Evolutionary conservation across 2,113 vertebrate genomes (phyloP), one percentile per base, ranked within the genome.

Genomic region (Larimichthys crocea): DNA sequence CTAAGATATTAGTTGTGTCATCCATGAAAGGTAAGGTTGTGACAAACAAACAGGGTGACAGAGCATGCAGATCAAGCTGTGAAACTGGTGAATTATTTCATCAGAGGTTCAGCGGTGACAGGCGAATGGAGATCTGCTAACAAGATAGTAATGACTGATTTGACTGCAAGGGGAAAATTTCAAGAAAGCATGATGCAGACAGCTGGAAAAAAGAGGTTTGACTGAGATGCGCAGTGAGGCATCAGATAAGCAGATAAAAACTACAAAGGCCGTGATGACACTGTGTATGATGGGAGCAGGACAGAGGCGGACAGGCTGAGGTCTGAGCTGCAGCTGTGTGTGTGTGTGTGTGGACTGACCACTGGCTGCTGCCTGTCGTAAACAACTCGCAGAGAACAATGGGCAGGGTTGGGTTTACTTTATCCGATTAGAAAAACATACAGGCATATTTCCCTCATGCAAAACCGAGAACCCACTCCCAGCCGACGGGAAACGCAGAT

Each of bases 381-480:
- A 95, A 95, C 94, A 95, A 93, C 91, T 93, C 89, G 67, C 84
- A 76, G 90, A 91, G 92, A 94, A 94, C 93, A 94, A 94, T 94
- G 89, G 93, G 88, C 84, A 92, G 89, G 91, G 87, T 89, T 92
- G 80, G 92, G 65, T 89, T 90, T 83, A 87, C 85, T 92, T 92
- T 85, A 88, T 81, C 90, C 78, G 79, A 84, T 78, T 80, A 88
- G 63, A 71, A 50, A 80, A 80, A 75, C 50, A 69, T 68, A 24
- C 5, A 24, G 5, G 9, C 44, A 65, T 71, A n/a, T 24, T 50
- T 48, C 29, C n/a, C n/a, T 46, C 31, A 2, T 17, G 22, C n/a
- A 61, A 20, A 20, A 55, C 20, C 35, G 1, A 29, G 8, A 29
- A 8, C 24, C 29, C 44, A 14, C 6, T 61, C 53, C 11, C 19